Evolutionary conservation across 2,797 vertebrate species (phyloP), one percentile per base, ranked within the genome.

Genomic region (Moxostoma hubbsi): DNA sequence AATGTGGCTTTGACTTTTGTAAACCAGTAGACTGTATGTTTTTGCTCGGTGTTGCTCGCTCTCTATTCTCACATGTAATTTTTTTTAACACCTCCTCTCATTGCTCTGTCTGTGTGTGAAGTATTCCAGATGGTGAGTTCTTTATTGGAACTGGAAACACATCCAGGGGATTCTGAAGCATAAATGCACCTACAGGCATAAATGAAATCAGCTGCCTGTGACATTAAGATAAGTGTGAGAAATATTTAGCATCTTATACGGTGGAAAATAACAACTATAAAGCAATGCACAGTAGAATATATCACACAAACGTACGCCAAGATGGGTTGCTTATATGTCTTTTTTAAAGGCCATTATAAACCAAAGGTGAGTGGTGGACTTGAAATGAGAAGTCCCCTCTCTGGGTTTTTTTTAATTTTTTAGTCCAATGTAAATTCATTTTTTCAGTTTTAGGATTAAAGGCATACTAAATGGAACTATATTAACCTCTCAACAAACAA

Each of bases 101-200:
- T 36, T 45, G 12, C 13, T 46, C 58, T 50, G 9, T 8, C 10
- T 69, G 65, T 47, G 62, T 46, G 49, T 46, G 62, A 66, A 57
- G 45, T 63, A 16, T 46, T 61, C 62, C 75, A 82, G 75, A 82
- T 64, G 76, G 75, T 43, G 45, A 74, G 70, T 18, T 36, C 55
- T 80, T 57, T 53, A 65, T 6, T 61, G 58, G 15, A 73, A 13
- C 15, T 13, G 18, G 71, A 77, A 50, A 74, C 45, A 46, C 46
- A 63, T 64, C 57, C 57, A 70, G 54, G 55, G n/a, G 57, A 47
- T 69, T 36, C 51, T 12, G 46, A 65, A 50, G 24, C 72, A 79
- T 15, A 64, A 18, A 49, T 15, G 63, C 59, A 65, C 72, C 50
- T 66, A 73, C 61, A 72, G 16, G 69, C 73, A 77, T 12, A 59